Percentiles rank a stretch among this genome's conserved stretches.
Evolutionary conservation across 2,888 invertebrate genomes (phyloP).

Genomic region (Adineta ricciae): DNA sequence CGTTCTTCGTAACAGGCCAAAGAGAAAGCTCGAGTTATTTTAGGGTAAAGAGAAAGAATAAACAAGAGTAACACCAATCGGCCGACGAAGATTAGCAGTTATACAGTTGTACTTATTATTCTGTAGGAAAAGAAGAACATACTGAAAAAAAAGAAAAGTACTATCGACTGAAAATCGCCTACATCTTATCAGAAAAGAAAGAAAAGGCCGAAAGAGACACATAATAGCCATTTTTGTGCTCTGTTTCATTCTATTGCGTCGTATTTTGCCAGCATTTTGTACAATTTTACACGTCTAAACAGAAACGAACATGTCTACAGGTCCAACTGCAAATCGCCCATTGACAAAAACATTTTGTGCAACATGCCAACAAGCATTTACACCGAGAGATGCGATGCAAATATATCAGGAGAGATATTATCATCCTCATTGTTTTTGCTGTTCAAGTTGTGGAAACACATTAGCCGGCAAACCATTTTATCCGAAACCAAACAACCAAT

Average conservation of each 20-base stretch:
- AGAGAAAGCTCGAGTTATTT: background rate
- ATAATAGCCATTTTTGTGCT: background rate
- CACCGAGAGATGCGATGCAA: constrained; percentile 12
- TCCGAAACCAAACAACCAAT: constrained; percentile 20
- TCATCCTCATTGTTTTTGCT: constrained; percentile 14
- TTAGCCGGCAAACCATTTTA: constrained; percentile 16
- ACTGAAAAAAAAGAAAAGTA: background rate
- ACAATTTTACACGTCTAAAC: background rate
- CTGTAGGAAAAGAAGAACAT: background rate
- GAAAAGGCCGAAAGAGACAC: background rate
- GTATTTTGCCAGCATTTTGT: background rate
- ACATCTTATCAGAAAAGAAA: background rate
- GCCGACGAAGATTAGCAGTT: background rate
- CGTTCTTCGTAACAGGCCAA: background rate
- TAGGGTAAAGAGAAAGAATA: background rate
- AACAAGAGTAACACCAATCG: background rate
- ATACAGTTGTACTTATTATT: background rate
- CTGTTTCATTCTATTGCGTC: background rate
- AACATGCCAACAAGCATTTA: background rate
- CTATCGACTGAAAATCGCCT: background rate
- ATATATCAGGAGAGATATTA: constrained; percentile 14
- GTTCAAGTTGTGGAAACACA: background rate
- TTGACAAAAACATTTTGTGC: constrained; percentile 20
- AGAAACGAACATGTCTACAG: background rate
- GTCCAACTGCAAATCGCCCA: constrained; percentile 14